Base-by-base conservation (phyloP, 2,888 invertebrate genomes). In the Archips crataeganus region DNA sequence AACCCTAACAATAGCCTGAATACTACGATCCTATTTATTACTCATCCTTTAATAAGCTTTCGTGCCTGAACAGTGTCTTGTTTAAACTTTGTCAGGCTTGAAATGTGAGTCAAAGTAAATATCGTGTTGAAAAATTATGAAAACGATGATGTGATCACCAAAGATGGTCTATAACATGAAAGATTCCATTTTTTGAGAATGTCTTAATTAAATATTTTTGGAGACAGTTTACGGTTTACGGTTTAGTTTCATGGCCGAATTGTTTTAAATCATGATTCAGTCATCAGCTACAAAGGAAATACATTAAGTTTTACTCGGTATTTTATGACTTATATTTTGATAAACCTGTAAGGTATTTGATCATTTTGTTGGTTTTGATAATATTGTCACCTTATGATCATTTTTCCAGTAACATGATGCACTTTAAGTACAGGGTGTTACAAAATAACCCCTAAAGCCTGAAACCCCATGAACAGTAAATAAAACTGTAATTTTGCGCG, bases 301-400 rank as follows among this genome's bases (percentile, higher is more conserved):
- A 54, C 54, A 13, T 8, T 45, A 63, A 63, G 49, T 51, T 63
- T 42, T 42, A 62, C 63, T 4, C 23, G 60, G 74, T 60, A 64
- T 73, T 74, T 39, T 64, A 64, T 54, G 74, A 70, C 51, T 54
- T 60, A 65, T 42, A n/a, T 65, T 60, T 69, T 60, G 64, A 65
- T 72, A 72, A 71, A 47, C 51, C 34, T 42, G 62, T 68, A 67
- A 62, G 67, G 64, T 45, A 32, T 57, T 15, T 49, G 64, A 69
- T 74, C 59, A 64, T 51, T 42, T 49, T 64, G 32, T 68, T 49
- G 39, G 15, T 23, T 63, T 45, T 39, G 47, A 68, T 67, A 67
- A 11, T 51, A 45, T 34, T 34, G 8, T 62, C 23, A 32, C 1
- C 1, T 1, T 54, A 32, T 73, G 39, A 62, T 68, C 57, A 10